Evolutionary conservation across 2,797 vertebrate species (phyloP), one percentile per base, ranked within the genome.

Genomic region (Lates japonicus): DNA sequence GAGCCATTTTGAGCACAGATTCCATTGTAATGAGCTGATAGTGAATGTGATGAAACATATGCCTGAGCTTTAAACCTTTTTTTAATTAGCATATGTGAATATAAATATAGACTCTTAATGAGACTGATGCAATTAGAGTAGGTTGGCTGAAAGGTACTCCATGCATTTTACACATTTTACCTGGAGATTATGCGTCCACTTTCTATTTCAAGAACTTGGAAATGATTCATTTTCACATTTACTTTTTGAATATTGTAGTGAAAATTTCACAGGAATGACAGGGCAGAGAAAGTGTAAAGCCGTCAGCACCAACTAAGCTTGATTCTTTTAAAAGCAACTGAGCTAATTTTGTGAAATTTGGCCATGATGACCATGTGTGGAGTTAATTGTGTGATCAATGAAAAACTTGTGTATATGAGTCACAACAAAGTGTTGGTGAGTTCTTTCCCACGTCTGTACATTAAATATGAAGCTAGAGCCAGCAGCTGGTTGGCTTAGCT

Each of bases 51-150:
- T 84, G 74, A 87, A 84, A 89, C 74, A 77, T 52, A 76, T 64
- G 62, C 74, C 54, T 59, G 75, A 76, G 77, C 70, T 82, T 74
- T 87, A 86, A 78, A 84, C 66, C 59, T 71, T 73, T 83, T 69
- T 84, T 75, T 81, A 78, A 90, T 91, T 88, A 86, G 75, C 81
- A 86, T 67, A 55, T 20, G 51, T 76, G 76, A 85, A 87, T 87
- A 79, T 66, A 68, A 82, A 83, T 87, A 70, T 42, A 55, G 75
- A 54, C 60, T 80, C 29, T 60, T 87, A 85, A 90, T 89, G 80
- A 89, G 81, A 74, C 76, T 80, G 79, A 84, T 84, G 81, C 74
- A 90, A 86, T 85, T 78, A 72, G 41, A 83, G 54, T n/a, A 44
- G 41, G 57, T 67, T 52, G 46, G 57, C 74, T 46, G 39, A 70